Percentiles rank a stretch among this genome's conserved stretches.
Evolutionary conservation across 2,888 invertebrate species (phyloP).

Genomic region (Spodoptera littoralis): DNA sequence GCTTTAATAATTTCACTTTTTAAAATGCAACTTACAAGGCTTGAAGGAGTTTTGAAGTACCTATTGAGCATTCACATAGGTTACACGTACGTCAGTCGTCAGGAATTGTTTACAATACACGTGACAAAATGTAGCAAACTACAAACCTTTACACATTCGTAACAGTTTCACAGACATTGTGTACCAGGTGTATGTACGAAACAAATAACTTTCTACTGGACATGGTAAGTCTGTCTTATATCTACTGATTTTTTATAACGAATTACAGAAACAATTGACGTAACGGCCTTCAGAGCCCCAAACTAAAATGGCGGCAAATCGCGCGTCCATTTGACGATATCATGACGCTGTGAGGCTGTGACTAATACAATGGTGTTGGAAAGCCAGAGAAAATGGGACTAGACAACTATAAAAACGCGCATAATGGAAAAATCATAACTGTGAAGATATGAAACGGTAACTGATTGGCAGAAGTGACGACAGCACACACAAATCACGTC

Average conservation of each 20-base stretch:
- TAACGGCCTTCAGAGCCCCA: slow-evolving; percentile 61
- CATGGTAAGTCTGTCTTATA: slow-evolving; percentile 54
- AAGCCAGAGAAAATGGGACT: slow-evolving; percentile 31
- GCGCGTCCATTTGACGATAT: slow-evolving; percentile 29
- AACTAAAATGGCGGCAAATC: slow-evolving; percentile 37
- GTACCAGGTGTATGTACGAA: slow-evolving; percentile 40
- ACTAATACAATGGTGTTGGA: slow-evolving; percentile 47
- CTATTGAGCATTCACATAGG: no score
- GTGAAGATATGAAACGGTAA: slow-evolving; percentile 7
- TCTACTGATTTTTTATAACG: slow-evolving; percentile 50
- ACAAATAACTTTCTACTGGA: slow-evolving; percentile 63
- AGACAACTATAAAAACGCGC: slow-evolving; percentile 26
- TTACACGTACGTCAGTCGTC: background rate
- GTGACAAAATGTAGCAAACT: slow-evolving; percentile 22
- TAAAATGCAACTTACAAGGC: no score
- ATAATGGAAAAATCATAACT: slow-evolving; percentile 32
- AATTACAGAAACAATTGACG: slow-evolving; percentile 56
- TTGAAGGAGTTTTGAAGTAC: no score
- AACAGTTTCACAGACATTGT: slow-evolving; percentile 52
- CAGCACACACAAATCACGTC: background rate
- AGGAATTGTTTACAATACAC: slow-evolving; percentile 8
- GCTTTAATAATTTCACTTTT: no score
- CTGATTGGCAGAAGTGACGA: slow-evolving; percentile 17
- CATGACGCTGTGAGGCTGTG: slow-evolving; percentile 38
- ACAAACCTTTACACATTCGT: slow-evolving; percentile 44